Base-by-base conservation (phyloP, 1,140 invertebrate genomes). In the Leptopilina clavipes region DNA sequence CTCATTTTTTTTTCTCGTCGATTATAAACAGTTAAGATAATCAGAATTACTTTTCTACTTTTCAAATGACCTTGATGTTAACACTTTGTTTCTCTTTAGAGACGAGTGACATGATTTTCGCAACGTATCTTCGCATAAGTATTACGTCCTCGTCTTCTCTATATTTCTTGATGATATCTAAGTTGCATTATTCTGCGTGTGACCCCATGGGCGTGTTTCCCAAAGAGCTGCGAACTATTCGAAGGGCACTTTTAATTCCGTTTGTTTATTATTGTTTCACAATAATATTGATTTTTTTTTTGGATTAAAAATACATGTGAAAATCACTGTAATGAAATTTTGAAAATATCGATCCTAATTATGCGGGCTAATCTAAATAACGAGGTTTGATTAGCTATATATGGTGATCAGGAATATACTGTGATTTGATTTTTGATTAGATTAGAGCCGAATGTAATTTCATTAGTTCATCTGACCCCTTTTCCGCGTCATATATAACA, bases 131-230 rank as follows among this genome's bases (percentile, higher is more conserved):
- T 52, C 48, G 14, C 48, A 52, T 31, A 65, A 65, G 59, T 31
- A 31, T 37, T 65, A 65, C 12, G 59, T 22, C 59, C 59, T 65
- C 59, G 59, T 65, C 59, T 31, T 65, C 25, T 65, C 56, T 31
- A 1, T 31, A 31, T 31, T 65, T 65, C 59, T 65, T 31, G 59
- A 65, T 65, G 22, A n/a, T 65, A 65, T 65, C 59, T 65, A 65
- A n/a, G 59, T 65, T 65, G 22, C 59, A 65, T 65, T 65, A 65
- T 65, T 65, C 25, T 65, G 59, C 22, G 59, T 65, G 59, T 65
- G 59, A 65, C 59, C 59, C 59, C 22, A 65, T 31, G 19, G 12
- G 12, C 25, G 25, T 31, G 59, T 65, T n/a, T 65, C 12, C 59
- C 25, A 31, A 65, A 65, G 25, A 65, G 22, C 1, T 31, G 12